Evolutionary conservation across 2,888 invertebrate species (phyloP), one percentile per base, ranked within the genome.

Genomic region (Macropis europaea): DNA sequence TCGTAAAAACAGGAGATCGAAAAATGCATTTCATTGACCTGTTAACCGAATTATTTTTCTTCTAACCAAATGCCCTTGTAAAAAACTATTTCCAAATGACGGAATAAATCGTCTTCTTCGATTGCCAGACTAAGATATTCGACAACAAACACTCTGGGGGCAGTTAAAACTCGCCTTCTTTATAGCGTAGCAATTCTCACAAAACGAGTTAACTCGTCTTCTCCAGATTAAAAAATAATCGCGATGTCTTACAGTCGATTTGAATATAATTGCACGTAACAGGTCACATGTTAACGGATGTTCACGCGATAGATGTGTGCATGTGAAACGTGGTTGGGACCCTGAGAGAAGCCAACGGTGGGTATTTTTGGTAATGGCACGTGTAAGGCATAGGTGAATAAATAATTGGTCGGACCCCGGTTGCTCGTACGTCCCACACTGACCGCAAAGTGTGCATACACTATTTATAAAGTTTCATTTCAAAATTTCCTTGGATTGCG

Each of bases 291-390:
- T 6, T 40, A 36, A 47, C 40, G 28, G 48, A 50, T 34, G 38
- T 54, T 28, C 66, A 26, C 32, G 42, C 40, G 62, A 68, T 62
- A 11, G 34, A 28, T 11, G 42, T 13, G 40, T 28, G 42, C 11
- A 38, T 15, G 36, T 60, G 47, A 62, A 61, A 62, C 54, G 50
- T 48, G 59, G 19, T 43, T 42, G 50, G 68, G 62, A 61, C 53
- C 69, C 61, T 63, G 77, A 79, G 63, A 76, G 70, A 52, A 79
- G 77, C 79, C 77, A 82, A 82, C 69, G 30, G 66, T 43, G 75
- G 66, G 76, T 82, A 86, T 86, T 84, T 86, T 84, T 62, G 81
- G 78, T 82, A 79, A 82, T 79, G 79, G 80, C 81, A 79, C 83
- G 82, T 83, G 82, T 76, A 77, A 79, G 68, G 74, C 78, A 77